These are phyloP conservation scores for Cydia amplana DNA, from an alignment of 1,140 invertebrate species.

Conservation along the genomic window DNA sequence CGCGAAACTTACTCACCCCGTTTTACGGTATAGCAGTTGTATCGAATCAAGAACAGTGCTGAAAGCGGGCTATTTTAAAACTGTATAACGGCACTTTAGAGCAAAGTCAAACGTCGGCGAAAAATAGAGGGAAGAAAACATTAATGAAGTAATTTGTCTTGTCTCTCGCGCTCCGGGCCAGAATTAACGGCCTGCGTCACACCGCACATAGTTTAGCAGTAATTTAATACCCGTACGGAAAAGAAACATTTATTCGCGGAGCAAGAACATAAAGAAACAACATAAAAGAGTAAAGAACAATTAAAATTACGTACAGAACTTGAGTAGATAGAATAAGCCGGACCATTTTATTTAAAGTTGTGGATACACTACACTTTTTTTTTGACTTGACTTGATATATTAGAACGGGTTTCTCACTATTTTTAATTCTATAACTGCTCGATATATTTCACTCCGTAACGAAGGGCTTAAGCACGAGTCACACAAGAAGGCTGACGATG, in stretches of 20 bases:
- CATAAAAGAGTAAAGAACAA: neutral
- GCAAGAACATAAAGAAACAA: neutral
- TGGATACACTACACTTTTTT: too few species aligned
- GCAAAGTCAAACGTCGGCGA: slow-evolving; percentile 31
- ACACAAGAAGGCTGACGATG: too few species aligned
- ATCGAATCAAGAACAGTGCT: neutral
- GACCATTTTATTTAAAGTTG: neutral
- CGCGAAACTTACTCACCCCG: too few species aligned
- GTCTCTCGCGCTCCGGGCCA: slow-evolving; percentile 17
- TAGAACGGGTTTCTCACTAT: too few species aligned
- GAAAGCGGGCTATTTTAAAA: neutral
- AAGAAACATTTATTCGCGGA: neutral
- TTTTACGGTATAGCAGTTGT: neutral
- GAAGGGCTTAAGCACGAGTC: too few species aligned
- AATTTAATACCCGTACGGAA: neutral
- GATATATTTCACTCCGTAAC: too few species aligned
- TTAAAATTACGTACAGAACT: neutral
- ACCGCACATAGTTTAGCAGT: slow-evolving; percentile 14
- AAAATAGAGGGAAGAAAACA: slow-evolving; percentile 35
- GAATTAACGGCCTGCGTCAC: slow-evolving; percentile 10
- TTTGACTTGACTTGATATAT: too few species aligned
- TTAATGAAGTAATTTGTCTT: slow-evolving; percentile 39
- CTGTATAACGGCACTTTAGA: slow-evolving; percentile 11
- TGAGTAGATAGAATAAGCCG: neutral
- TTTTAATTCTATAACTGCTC: too few species aligned